Evolutionary conservation across 2,113 vertebrate genomes (phyloP).

Genomic region (Phoenicopterus ruber): DNA sequence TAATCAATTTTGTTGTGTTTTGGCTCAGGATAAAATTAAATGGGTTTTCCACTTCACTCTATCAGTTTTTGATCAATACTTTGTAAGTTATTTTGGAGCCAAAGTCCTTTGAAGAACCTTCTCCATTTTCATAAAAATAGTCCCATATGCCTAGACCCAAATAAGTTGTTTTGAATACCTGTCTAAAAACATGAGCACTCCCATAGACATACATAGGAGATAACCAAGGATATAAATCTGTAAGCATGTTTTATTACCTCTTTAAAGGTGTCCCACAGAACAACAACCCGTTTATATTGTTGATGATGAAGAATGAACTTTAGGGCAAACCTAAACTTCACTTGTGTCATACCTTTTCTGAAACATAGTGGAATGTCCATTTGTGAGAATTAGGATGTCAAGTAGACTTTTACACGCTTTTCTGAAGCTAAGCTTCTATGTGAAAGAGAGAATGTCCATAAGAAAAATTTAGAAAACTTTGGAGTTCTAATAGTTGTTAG

Average conservation of each 20-base stretch:
- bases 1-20: not conserved
- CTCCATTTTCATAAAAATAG: not conserved
- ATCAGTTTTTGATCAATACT: not conserved
- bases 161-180: not conserved
- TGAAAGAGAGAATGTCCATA: not conserved
- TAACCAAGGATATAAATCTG: not conserved
- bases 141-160: not conserved
- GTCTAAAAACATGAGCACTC: not conserved
- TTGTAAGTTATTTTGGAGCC: not conserved
- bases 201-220: not conserved
- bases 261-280: not conserved
- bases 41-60: not conserved
- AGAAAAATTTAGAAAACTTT: not conserved
- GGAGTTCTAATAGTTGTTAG: not conserved
- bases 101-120: not conserved
- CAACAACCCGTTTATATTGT: not conserved
- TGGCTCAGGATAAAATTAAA: not conserved
- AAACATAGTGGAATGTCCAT: not conserved
- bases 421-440: not conserved
- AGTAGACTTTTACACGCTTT: not conserved
- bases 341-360: not conserved
- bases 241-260: not conserved
- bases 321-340: not conserved
- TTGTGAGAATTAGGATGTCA: not conserved
- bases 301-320: not conserved